phyloP scores from a whole-genome alignment of 2,113 vertebrate species.

The Cairina moschata region DNA sequence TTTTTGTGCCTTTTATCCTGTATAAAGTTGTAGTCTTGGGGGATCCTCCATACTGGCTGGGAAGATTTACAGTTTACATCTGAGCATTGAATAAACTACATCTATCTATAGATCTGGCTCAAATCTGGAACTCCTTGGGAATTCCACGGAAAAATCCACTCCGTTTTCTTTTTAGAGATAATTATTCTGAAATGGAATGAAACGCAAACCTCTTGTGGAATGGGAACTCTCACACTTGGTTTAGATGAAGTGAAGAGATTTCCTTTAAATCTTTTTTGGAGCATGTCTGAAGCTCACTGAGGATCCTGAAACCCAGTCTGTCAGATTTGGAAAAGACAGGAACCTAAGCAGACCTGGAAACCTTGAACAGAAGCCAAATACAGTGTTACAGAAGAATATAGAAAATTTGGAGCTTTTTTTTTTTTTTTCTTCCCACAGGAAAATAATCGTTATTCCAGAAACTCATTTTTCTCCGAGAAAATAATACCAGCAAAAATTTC shows the following conservation, averaged over 20 bases:
- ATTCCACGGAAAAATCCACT: slow-evolving; percentile 30
- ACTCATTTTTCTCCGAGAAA: not conserved
- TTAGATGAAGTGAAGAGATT: slow-evolving; percentile 15
- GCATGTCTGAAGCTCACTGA: not conserved
- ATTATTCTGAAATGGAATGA: slow-evolving; percentile 27
- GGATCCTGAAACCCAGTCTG: not conserved
- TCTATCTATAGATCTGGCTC: slow-evolving; percentile 68
- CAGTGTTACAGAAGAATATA: fast-evolving
- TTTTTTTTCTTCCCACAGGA: not conserved
- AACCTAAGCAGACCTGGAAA: not conserved
- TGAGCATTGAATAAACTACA: slow-evolving; percentile 10
- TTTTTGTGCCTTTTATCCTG: slow-evolving; percentile 7
- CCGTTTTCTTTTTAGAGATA: not conserved
- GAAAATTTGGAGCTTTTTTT: not conserved
- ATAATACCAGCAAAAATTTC: not conserved
- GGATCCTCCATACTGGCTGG: not conserved
- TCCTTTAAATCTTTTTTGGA: slow-evolving; percentile 9
- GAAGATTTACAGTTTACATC: slow-evolving; percentile 65
- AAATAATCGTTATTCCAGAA: not conserved
- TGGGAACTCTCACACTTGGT: not conserved
- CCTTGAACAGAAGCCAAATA: not conserved
- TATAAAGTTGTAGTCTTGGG: not conserved
- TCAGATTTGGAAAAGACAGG: not conserved
- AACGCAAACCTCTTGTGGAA: slow-evolving; percentile 2
- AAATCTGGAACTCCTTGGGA: slow-evolving; percentile 19